Evolutionary conservation across 2,113 vertebrate species (phyloP).

Genomic region (Chamaetylas fuelleborni): DNA sequence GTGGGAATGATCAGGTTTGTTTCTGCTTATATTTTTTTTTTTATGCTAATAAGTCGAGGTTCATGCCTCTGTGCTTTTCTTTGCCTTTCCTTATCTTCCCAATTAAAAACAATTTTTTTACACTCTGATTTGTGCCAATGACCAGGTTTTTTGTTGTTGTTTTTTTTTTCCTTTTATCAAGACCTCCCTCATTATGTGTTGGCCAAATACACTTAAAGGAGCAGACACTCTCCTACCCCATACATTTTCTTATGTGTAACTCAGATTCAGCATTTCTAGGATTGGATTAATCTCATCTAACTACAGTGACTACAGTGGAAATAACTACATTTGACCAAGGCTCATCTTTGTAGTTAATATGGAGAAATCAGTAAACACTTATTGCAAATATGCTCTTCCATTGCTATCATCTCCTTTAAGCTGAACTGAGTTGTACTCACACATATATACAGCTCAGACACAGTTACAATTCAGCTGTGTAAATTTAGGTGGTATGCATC

Average conservation of each 20-base stretch:
- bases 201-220: neutral
- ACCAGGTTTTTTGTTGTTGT: neutral
- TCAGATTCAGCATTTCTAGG: neutral
- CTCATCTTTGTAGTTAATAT: fast-evolving
- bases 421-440: neutral
- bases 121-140: neutral
- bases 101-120: neutral
- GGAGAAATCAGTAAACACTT: neutral
- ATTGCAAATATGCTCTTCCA: neutral
- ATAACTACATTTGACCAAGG: neutral
- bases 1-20: neutral
- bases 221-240: neutral
- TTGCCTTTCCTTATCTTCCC: neutral
- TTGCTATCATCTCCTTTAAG: neutral
- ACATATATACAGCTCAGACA: neutral
- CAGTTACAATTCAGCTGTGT: neutral
- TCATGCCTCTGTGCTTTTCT: neutral
- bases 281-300: neutral
- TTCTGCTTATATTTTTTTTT: neutral
- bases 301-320: neutral
- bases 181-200: neutral
- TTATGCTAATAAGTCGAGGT: fast-evolving
- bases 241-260: neutral
- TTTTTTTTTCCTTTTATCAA: neutral
- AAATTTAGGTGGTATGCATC: neutral